Conservation (phyloP, 1,140 invertebrate genomes). For the Phymastichus coffea region DNA sequence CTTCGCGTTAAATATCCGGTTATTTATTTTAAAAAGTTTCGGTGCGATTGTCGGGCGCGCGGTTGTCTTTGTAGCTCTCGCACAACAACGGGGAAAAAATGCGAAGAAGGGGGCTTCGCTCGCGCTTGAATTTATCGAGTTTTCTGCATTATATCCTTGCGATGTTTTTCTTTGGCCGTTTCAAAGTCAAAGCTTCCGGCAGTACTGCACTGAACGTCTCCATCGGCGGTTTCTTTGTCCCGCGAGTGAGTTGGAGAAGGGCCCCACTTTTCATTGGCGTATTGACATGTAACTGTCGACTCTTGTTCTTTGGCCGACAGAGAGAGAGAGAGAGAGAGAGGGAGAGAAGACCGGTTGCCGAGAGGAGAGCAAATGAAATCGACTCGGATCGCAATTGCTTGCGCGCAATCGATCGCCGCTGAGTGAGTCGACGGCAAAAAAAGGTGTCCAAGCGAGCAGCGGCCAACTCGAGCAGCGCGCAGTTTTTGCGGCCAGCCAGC, state of each 20-base stretch:
- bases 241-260: background rate
- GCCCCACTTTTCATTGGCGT: slow-evolving; percentile 46
- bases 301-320: too few species aligned
- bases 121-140: slow-evolving; percentile 22
- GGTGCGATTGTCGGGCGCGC: slow-evolving; percentile 1
- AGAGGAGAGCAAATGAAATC: too few species aligned
- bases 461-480: too few species aligned
- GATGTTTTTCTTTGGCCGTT: background rate
- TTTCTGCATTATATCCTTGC: slow-evolving; percentile 18
- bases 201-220: slow-evolving; percentile 20
- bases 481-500: too few species aligned
- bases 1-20: slow-evolving; percentile 53
- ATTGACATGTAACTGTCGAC: slow-evolving; percentile 56
- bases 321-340: too few species aligned
- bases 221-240: background rate
- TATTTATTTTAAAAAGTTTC: slow-evolving; percentile 55
- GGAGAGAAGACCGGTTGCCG: slow-evolving; percentile 9
- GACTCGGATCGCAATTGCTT: slow-evolving; percentile 39
- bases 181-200: slow-evolving; percentile 28
- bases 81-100: too few species aligned
- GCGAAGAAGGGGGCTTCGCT: too few species aligned
- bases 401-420: slow-evolving; percentile 49
- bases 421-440: slow-evolving; percentile 31
- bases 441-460: slow-evolving; percentile 40
- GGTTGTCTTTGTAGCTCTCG: too few species aligned